Percentiles rank a stretch among this genome's conserved stretches.
Conservation (phyloP, 1,140 invertebrate species). For the Protaetia brevitarsis region DNA sequence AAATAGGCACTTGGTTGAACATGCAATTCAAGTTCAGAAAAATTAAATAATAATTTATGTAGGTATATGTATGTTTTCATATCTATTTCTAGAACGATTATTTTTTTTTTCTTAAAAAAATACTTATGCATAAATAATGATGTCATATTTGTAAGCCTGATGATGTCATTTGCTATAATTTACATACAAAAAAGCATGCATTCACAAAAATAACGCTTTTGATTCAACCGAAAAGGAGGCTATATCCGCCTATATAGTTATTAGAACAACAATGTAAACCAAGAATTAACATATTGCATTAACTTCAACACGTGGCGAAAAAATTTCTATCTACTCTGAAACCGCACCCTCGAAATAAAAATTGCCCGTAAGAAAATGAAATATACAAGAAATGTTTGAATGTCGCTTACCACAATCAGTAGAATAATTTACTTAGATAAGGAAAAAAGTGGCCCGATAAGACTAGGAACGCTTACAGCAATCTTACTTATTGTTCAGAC, state of each 20-base stretch:
- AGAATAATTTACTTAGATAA: neutral
- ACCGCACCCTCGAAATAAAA: slow-evolving; percentile 11
- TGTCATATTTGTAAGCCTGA: neutral
- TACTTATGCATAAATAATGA: neutral
- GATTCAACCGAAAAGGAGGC: neutral
- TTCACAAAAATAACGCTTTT: neutral
- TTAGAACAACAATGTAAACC: neutral
- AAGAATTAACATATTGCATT: slow-evolving; percentile 8
- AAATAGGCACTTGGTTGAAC: too few relatives aligned
- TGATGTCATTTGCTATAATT: slow-evolving; percentile 9
- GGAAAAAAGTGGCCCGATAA: neutral
- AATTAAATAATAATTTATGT: too few relatives aligned
- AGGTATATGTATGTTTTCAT: too few relatives aligned
- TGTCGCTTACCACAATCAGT: slow-evolving; percentile 6
- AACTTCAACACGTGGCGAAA: slow-evolving; percentile 18
- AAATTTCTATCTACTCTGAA: neutral
- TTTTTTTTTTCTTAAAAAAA: neutral
- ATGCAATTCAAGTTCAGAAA: too few relatives aligned
- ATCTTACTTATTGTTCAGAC: slow-evolving; percentile 1
- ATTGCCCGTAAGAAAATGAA: neutral
- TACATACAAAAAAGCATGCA: neutral
- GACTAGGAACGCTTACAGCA: slow-evolving; percentile 6
- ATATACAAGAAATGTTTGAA: neutral
- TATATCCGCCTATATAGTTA: neutral
- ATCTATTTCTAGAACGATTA: neutral